Percentiles rank a stretch among this genome's conserved stretches.
These are phyloP conservation scores for Pipra filicauda DNA, from an alignment of 2,113 vertebrate genomes.

Conservation along the genomic window DNA sequence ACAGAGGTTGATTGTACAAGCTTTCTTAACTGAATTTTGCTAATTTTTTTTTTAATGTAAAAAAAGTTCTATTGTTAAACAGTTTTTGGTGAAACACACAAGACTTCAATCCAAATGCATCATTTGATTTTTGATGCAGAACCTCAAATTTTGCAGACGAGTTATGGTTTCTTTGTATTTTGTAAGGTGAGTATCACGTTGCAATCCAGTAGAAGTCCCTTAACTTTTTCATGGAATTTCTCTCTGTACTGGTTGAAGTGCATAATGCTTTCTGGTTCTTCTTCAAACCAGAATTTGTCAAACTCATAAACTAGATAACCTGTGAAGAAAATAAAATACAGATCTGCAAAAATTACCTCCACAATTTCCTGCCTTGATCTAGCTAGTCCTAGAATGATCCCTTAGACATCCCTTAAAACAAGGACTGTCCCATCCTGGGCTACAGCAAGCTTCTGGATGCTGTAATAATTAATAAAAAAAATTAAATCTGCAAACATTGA, in stretches of 20 bases:
- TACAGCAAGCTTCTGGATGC: not conserved
- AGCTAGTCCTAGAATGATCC: not conserved
- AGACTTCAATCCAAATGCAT: constrained; percentile 57
- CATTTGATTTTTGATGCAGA: constrained; percentile 59
- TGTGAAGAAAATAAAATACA: constrained; percentile 62
- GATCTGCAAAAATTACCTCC: not conserved
- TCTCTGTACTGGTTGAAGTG: constrained; percentile 96
- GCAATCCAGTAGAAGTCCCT: constrained; percentile 80
- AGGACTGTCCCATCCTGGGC: not conserved
- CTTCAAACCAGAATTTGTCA: constrained; percentile 95
- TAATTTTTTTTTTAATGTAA: constrained; percentile 25
- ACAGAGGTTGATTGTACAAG: constrained; percentile 80
- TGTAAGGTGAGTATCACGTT: constrained; percentile 79
- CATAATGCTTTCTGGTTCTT: constrained; percentile 97
- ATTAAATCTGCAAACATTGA: not conserved
- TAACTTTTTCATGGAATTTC: constrained; percentile 90
- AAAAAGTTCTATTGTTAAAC: constrained; percentile 30
- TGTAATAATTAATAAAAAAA: not conserved
- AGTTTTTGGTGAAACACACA: constrained; percentile 57
- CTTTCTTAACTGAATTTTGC: constrained; percentile 70
- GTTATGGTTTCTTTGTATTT: constrained; percentile 50
- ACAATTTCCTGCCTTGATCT: not conserved
- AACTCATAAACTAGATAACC: constrained; percentile 96
- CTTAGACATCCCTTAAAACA: not conserved
- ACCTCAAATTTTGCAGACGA: constrained; percentile 35